Evolutionary conservation across 2,797 vertebrate genomes (phyloP), one percentile per base, ranked within the genome.

Genomic region (Acridotheres tristis): DNA sequence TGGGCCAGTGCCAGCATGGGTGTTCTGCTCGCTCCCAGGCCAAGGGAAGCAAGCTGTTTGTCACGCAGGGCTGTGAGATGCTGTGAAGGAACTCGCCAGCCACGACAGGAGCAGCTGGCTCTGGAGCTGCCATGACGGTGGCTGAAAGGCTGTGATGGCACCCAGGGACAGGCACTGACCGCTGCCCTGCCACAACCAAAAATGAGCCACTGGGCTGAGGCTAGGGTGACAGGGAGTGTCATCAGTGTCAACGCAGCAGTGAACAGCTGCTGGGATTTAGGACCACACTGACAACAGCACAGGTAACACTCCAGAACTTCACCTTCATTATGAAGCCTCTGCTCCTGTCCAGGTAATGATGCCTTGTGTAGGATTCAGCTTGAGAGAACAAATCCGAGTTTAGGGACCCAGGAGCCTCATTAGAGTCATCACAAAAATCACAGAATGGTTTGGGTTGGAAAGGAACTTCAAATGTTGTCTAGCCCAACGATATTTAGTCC

Each of bases 211-310:
- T 0, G 0, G 21, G 48, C 10, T 55, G 25, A 23, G 20, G 45
- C 38, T 13, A 65, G 5, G 48, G 30, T 1, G 12, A 74, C 26
- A 34, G 23, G 2, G 10, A 38, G 6, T 2, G 4, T 30, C 55
- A 63, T 11, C 25, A 18, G 17, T 0, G 6, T 4, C 59, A 67
- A 21, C 0, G 0, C 19, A 61, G n/a, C 8, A 8, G 18, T 9
- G 61, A 81, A 34, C 11, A 42, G 34, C 38, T 78, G 67, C 43
- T 57, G 75, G 42, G 34, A 53, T 65, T 80, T 50, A 58, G 38
- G 57, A 83, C 6, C 15, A 10, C 0, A 1, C 38, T 23, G 34
- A 61, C 29, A 66, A 32, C n/a, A 74, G 61, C 79, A 62, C 19
- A 51, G n/a, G 55, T 62, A 43, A 61, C 7, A 4, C 25, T 74